Evolutionary conservation across 2,888 invertebrate genomes (phyloP).

Genomic region (Luperina testacea): DNA sequence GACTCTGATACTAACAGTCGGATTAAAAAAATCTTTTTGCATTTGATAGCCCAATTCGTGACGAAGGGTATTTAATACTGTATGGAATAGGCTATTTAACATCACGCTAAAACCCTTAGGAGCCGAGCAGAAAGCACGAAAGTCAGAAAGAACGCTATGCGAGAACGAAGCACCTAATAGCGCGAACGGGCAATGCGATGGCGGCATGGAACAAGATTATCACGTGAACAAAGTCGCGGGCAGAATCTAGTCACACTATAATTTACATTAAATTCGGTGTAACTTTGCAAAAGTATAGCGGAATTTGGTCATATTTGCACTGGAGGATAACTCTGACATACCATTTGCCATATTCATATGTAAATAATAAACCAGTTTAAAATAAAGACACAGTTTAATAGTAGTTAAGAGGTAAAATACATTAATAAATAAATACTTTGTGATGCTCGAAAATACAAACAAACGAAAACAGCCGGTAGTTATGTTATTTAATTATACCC

Average conservation of each 20-base stretch:
- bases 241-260: neutral
- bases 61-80: no score
- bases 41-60: neutral
- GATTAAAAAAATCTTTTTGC: neutral
- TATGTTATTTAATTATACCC: neutral
- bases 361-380: neutral
- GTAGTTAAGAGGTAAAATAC: neutral
- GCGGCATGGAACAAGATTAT: neutral
- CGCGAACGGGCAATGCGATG: neutral
- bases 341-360: neutral
- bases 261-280: conserved; percentile 2
- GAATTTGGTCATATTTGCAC: neutral
- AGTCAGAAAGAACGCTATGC: neutral
- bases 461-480: neutral
- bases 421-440: no score
- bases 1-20: no score
- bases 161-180: neutral
- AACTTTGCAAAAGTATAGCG: neutral
- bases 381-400: neutral
- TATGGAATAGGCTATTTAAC: neutral
- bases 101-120: neutral
- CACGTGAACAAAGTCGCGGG: neutral
- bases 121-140: neutral
- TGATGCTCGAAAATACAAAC: neutral
- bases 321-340: neutral